Conservation (phyloP, 2,888 invertebrate genomes). For the Escarpia spicata region DNA sequence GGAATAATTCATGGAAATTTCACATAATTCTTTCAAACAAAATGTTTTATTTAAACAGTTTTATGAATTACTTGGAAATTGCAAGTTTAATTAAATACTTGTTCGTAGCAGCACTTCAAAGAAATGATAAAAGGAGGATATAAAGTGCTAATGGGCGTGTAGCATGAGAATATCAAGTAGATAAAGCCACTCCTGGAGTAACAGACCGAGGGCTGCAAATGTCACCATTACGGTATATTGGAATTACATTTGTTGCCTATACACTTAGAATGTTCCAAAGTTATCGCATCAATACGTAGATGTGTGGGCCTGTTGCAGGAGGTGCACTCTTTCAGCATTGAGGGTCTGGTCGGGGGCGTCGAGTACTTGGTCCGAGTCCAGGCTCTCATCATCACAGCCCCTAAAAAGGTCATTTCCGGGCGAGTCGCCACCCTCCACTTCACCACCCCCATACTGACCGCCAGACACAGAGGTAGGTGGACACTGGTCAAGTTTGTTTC, state of each 20-base stretch:
- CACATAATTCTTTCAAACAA: neutral
- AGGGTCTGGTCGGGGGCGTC: neutral
- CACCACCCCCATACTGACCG: neutral
- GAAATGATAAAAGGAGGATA: neutral
- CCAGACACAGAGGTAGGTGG: neutral
- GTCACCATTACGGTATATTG: too few species aligned
- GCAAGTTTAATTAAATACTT: neutral
- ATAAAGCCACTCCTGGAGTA: neutral
- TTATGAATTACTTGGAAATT: too few species aligned
- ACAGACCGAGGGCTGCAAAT: too few species aligned
- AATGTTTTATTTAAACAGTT: neutral
- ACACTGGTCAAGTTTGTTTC: neutral
- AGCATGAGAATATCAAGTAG: neutral
- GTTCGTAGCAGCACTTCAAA: neutral
- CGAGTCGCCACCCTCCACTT: neutral
- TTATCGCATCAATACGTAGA: neutral
- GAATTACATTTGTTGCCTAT: too few species aligned
- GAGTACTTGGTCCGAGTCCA: neutral
- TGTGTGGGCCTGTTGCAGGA: neutral
- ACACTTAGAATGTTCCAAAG: too few species aligned
- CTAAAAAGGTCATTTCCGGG: neutral
- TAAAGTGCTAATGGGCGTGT: neutral
- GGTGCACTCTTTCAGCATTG: neutral
- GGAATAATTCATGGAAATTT: neutral
- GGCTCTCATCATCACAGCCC: neutral